These are phyloP conservation scores for Drosophila ambigua DNA, from an alignment of 1,140 invertebrate genomes.

Conservation along the genomic window DNA sequence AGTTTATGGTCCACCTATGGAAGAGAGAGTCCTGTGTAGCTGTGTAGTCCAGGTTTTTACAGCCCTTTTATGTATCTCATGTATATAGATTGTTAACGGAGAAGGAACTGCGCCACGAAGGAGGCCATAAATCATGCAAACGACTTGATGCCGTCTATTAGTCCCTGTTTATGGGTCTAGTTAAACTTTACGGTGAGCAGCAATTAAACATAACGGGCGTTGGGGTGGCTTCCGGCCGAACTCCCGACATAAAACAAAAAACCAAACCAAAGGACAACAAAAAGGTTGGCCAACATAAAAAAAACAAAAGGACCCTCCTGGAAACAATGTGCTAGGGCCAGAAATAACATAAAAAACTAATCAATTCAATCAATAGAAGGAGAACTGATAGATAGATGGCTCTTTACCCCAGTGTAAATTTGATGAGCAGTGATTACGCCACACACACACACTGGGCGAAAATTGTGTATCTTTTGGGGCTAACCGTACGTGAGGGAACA, in stretches of 20 bases:
- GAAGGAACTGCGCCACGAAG: constrained; percentile 4
- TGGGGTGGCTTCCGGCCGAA: constrained; percentile 33
- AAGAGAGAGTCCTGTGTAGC: constrained; percentile 9
- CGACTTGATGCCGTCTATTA: constrained; percentile 75
- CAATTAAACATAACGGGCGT: constrained; percentile 62
- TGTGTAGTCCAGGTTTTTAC: constrained; percentile 51
- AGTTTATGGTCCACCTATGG: constrained; percentile 64
- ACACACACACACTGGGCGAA: constrained; percentile 39
- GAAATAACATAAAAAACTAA: constrained; percentile 15
- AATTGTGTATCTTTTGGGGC: neutral
- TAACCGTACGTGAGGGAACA: constrained; percentile 53
- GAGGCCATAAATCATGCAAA: constrained; percentile 68
- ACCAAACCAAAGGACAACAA: constrained; percentile 10
- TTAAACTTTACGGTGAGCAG: constrained; percentile 72
- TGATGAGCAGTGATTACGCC: constrained; percentile 77
- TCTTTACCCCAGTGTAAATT: constrained; percentile 22
- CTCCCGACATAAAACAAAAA: constrained; percentile 2
- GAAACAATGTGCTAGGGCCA: neutral
- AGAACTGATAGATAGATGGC: neutral
- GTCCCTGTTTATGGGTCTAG: constrained; percentile 64
- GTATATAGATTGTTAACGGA: constrained; percentile 51
- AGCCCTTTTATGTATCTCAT: constrained; percentile 58
- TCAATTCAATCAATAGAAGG: constrained; percentile 16
- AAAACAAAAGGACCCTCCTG: neutral
- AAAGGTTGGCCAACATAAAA: constrained; percentile 27